phyloP scores from a whole-genome alignment of 2,113 vertebrate genomes.

The Anser cygnoides region DNA sequence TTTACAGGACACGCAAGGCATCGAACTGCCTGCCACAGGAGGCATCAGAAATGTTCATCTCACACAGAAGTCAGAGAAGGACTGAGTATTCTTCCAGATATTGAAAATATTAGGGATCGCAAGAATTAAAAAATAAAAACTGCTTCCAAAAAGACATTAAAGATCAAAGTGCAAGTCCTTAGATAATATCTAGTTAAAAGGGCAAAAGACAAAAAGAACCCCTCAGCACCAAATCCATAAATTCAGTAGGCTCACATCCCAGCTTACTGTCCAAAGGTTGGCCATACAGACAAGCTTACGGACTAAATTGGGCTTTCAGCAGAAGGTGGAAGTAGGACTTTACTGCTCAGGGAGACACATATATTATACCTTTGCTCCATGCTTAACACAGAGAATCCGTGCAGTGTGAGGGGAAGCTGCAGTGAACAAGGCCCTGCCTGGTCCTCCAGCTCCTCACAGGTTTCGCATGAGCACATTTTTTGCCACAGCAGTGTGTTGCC shows the following conservation, averaged over 20 bases:
- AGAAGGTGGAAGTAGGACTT: background rate
- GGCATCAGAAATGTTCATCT: accelerated
- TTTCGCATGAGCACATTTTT: background rate
- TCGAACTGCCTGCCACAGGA: background rate
- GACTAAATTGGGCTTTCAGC: background rate
- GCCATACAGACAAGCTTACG: background rate
- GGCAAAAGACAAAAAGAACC: background rate
- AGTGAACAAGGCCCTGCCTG: too few species aligned
- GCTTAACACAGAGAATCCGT: background rate
- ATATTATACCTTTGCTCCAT: background rate
- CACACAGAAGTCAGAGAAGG: background rate
- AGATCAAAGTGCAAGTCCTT: background rate
- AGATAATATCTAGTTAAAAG: background rate
- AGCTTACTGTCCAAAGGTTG: background rate
- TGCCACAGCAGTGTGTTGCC: accelerated
- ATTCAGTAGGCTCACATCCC: background rate
- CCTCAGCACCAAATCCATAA: background rate
- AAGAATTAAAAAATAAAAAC: background rate
- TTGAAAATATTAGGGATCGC: background rate
- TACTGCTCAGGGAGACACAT: background rate
- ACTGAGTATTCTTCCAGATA: background rate
- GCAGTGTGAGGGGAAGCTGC: background rate
- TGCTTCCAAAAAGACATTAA: background rate
- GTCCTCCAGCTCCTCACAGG: background rate
- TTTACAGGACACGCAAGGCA: accelerated